Evolutionary conservation across 2,888 invertebrate species (phyloP).

Genomic region (Polyploca ridens): DNA sequence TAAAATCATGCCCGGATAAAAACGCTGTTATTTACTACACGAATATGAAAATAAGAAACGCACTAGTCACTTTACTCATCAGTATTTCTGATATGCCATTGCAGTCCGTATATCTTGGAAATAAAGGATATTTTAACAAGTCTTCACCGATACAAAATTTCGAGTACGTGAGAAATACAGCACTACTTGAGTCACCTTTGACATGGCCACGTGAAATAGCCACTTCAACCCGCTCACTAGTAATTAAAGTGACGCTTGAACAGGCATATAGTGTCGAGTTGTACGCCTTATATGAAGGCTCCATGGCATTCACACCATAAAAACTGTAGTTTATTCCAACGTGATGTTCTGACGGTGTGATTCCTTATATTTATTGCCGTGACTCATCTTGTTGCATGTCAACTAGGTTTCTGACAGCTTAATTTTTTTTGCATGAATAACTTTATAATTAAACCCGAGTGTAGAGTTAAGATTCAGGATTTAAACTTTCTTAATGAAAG

Average conservation of each 20-base stretch:
- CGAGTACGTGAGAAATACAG: slow-evolving; percentile 57
- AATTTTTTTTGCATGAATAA: neutral
- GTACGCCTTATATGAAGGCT: slow-evolving; percentile 41
- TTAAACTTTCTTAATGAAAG: too few species aligned
- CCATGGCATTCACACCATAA: slow-evolving; percentile 63
- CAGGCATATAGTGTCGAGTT: slow-evolving; percentile 41
- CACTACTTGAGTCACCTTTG: slow-evolving; percentile 62
- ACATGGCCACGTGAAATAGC: slow-evolving; percentile 52
- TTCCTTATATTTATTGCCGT: slow-evolving; percentile 45
- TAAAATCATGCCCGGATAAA: neutral
- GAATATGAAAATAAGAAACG: neutral
- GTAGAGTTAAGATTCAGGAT: neutral
- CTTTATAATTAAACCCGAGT: neutral
- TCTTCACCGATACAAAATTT: neutral
- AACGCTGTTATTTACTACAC: neutral
- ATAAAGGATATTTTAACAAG: slow-evolving; percentile 29
- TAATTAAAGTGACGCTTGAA: slow-evolving; percentile 66
- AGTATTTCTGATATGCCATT: slow-evolving; percentile 7
- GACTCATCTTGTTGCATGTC: slow-evolving; percentile 51
- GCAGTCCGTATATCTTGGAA: slow-evolving; percentile 13
- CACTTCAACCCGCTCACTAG: slow-evolving; percentile 49
- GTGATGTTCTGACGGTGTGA: slow-evolving; percentile 35
- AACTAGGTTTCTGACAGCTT: slow-evolving; percentile 4
- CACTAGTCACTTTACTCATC: neutral
- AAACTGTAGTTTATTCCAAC: slow-evolving; percentile 54